These are phyloP conservation scores for Cephalopholis sonnerati DNA, from an alignment of 2,113 vertebrate species.

Conservation along the genomic window DNA sequence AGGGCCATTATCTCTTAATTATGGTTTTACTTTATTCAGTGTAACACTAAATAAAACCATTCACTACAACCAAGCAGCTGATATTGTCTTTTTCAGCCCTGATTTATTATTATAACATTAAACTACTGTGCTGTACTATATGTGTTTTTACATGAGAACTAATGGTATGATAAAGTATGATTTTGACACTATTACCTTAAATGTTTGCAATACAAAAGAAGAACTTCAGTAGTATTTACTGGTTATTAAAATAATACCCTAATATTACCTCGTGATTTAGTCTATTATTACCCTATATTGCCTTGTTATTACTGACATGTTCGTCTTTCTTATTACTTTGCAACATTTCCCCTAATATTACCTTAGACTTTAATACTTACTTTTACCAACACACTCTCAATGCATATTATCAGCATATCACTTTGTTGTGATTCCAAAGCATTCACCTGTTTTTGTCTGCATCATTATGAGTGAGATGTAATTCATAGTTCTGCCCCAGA, in stretches of 20 bases:
- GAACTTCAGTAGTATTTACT: neutral
- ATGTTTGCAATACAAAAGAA: neutral
- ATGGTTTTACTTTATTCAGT: neutral
- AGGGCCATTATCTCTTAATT: neutral
- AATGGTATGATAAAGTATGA: neutral
- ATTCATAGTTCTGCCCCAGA: neutral
- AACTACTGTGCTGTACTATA: neutral
- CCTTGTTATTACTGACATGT: neutral
- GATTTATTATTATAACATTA: neutral
- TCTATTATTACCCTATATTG: neutral
- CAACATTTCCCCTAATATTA: neutral
- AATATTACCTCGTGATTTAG: neutral
- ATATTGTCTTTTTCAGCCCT: neutral
- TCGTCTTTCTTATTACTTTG: neutral
- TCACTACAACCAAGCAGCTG: neutral
- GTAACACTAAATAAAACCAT: neutral
- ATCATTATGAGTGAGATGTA: neutral
- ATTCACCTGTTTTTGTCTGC: neutral
- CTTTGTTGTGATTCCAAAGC: neutral
- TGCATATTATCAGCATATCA: neutral
- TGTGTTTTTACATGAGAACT: neutral
- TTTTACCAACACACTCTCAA: neutral
- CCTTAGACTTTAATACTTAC: neutral
- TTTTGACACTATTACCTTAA: neutral
- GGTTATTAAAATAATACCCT: neutral